Evolutionary conservation across 1,140 invertebrate species (phyloP), one percentile per base, ranked within the genome.

Genomic region (Cecropterus lyciades): DNA sequence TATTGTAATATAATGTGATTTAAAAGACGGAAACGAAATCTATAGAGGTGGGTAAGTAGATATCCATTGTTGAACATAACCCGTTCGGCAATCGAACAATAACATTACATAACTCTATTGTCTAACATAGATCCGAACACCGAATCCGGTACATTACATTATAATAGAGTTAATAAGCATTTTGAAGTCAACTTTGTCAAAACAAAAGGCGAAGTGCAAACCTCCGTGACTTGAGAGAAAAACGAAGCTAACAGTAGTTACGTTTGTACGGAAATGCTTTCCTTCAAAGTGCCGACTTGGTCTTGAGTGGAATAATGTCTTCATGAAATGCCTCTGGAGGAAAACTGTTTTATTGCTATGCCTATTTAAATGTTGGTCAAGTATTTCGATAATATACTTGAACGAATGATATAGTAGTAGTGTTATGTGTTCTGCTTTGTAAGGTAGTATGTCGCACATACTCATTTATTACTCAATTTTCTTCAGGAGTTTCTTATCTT

Each of bases 41-140:
- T 49, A n/a, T 37, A 11, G 10, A 11, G 3, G 3, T 30, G 7
- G 33, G 33, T 37, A n/a, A 37, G 33, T 37, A 33, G 9, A 33
- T 59, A 60, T 60, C 46, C 46, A 51, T 62, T 62, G 59, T 62
- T 62, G 14, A 14, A 40, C 13, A 51, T 62, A 62, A 51, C 59
- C 59, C 33, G n/a, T 15, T 43, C 33, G 20, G 37, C 10, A 52
- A 62, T 53, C 45, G 46, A 20, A 72, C 70, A 69, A 63, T 65
- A 49, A 20, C 60, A 62, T 75, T 72, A 75, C 48, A 70, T 75
- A 75, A 75, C 13, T 8, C 70, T 46, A 75, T 75, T 75, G 70
- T 75, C 51, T 59, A 20, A 55, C 46, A 60, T 74, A 69, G 73
- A 72, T 70, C 67, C 37, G 63, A 72, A 72, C 63, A 72, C 67